Base-by-base conservation (phyloP, 2,888 invertebrate species). In the Morpho deidamia region DNA sequence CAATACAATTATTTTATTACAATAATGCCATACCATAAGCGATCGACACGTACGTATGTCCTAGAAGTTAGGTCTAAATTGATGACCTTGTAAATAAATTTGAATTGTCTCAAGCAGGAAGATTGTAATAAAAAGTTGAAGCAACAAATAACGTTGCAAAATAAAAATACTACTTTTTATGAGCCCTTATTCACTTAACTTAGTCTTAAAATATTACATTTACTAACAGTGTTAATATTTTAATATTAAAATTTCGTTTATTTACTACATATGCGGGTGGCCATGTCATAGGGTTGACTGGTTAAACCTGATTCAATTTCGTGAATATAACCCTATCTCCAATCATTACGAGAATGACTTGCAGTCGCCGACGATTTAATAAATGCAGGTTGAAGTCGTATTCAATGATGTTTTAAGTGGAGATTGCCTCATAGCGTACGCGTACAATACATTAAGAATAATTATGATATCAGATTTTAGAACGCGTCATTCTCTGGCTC, bases 291-390 rank as follows among this genome's bases (percentile, higher is more conserved):
- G 74, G 74, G 76, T 78, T 79, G 76, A 78, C 74, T 71, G 74
- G 75, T 78, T 78, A 76, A 78, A 74, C 71, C 75, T 67, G 70
- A 81, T 75, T 74, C 69, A 70, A 70, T 76, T 76, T 71, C 58
- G 63, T 67, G 70, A 71, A 71, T 71, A 63, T 70, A 71, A 63
- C 64, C 60, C 67, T 67, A 69, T 66, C 67, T 61, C 59, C 51
- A 44, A 53, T 62, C 59, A 67, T 66, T 63, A 62, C 42, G 49
- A 56, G 51, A 57, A 60, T 71, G 69, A 72, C 69, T 69, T 53
- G 69, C 68, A 53, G 49, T 51, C 59, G 59, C 61, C n/a, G 32
- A 37, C 49, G 14, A 42, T 42, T 56, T 47, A 63, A 59, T 44
- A 53, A 50, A 55, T 56, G 54, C 59, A 58, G 39, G 42, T 14